Percentiles rank a stretch among this genome's conserved stretches.
Evolutionary conservation across 2,113 vertebrate genomes (phyloP).

Genomic region (Misgurnus mizolepis): DNA sequence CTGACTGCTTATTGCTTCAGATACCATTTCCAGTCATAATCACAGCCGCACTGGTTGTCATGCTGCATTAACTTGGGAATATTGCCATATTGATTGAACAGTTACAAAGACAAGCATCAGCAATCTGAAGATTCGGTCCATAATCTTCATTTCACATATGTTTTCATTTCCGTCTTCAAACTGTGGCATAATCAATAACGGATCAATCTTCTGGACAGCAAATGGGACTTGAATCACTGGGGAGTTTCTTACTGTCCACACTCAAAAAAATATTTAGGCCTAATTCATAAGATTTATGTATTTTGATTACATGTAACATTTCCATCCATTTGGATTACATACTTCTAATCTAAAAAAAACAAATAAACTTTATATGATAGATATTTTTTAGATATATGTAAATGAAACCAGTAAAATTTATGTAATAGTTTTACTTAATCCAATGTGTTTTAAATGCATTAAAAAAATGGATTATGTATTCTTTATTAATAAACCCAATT

Average conservation of each 20-base stretch:
- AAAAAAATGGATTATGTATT: too few relatives aligned
- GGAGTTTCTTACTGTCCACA: slow-evolving; percentile 40
- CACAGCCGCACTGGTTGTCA: neutral
- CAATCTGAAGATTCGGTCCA: slow-evolving; percentile 28
- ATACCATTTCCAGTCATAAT: slow-evolving; percentile 28
- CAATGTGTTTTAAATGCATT: too few relatives aligned
- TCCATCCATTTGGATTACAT: too few relatives aligned
- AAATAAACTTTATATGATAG: too few relatives aligned
- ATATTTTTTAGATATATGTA: too few relatives aligned
- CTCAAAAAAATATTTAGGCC: too few relatives aligned
- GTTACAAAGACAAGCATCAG: slow-evolving; percentile 56
- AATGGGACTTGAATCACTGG: slow-evolving; percentile 44
- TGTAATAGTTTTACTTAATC: too few relatives aligned
- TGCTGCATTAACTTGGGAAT: slow-evolving; percentile 30
- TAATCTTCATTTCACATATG: slow-evolving; percentile 59
- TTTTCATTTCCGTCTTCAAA: slow-evolving; percentile 50
- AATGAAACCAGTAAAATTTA: too few relatives aligned
- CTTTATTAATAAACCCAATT: too few relatives aligned
- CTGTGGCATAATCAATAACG: slow-evolving; percentile 67
- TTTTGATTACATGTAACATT: too few relatives aligned
- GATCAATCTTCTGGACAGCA: slow-evolving; percentile 64
- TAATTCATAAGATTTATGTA: too few relatives aligned
- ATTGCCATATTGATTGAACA: slow-evolving; percentile 57
- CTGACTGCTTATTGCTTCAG: slow-evolving; percentile 23
- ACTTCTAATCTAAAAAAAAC: too few relatives aligned